Conservation (phyloP, 2,113 vertebrate species). For the Ivindomyrus marchei region DNA sequence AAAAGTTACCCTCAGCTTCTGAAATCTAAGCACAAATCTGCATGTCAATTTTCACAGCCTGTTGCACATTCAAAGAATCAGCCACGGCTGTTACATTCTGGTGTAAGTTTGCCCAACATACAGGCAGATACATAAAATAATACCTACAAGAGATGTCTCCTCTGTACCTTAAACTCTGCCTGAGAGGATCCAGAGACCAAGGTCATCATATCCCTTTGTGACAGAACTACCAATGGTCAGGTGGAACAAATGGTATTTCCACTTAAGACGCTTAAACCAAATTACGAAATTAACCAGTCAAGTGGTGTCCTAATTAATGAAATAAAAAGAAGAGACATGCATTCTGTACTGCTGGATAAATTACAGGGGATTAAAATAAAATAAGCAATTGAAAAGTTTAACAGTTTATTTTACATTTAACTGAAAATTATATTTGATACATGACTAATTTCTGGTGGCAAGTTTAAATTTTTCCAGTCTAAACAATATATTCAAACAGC, state of each 20-base stretch:
- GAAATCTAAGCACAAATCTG: not conserved
- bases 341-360: not conserved
- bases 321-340: not conserved
- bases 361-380: constrained; percentile 24
- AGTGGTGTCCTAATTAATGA: not conserved
- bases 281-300: not conserved
- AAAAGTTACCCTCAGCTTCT: not conserved
- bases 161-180: not conserved
- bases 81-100: not conserved
- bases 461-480: constrained; percentile 30
- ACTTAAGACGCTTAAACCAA: not conserved
- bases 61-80: not conserved
- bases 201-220: not conserved
- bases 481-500: constrained; percentile 33
- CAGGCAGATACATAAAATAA: not conserved
- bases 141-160: not conserved
- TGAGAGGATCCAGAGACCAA: not conserved
- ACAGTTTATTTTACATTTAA: constrained; percentile 58
- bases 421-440: constrained; percentile 44
- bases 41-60: not conserved
- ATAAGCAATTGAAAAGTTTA: constrained; percentile 50
- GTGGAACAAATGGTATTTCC: not conserved
- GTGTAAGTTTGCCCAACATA: not conserved
- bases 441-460: constrained; percentile 47
- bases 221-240: not conserved